These are phyloP conservation scores for Acanthopleura granulata DNA, from an alignment of 2,888 invertebrate genomes.

Conservation along the genomic window DNA sequence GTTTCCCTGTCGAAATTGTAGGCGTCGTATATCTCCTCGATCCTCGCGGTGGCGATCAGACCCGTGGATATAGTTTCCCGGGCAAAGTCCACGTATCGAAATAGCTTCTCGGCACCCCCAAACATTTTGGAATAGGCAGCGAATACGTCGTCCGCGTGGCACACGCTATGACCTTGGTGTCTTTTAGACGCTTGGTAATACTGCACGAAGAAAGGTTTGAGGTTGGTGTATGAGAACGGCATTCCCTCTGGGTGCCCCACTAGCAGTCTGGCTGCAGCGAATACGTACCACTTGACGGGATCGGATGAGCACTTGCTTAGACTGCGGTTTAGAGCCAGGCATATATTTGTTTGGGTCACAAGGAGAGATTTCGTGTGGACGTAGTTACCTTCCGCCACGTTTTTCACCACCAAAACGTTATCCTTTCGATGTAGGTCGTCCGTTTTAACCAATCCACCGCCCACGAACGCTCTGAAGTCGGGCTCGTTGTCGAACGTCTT, in stretches of 20 bases:
- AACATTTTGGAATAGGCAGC: neutral
- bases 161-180: neutral
- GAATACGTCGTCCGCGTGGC: neutral
- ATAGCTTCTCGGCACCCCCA: neutral
- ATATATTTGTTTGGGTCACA: neutral
- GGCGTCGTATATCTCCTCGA: neutral
- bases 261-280: neutral
- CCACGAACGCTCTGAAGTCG: neutral
- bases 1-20: neutral
- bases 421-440: neutral
- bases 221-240: neutral
- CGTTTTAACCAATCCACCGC: neutral
- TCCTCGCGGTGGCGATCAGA: neutral
- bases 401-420: neutral
- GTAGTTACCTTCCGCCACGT: neutral
- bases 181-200: neutral
- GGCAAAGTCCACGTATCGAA: neutral
- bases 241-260: neutral
- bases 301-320: neutral
- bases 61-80: neutral
- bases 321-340: neutral
- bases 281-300: neutral
- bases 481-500: neutral
- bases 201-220: neutral
- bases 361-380: neutral